Evolutionary conservation across 2,113 vertebrate genomes (phyloP).

Genomic region (Sialia sialis): DNA sequence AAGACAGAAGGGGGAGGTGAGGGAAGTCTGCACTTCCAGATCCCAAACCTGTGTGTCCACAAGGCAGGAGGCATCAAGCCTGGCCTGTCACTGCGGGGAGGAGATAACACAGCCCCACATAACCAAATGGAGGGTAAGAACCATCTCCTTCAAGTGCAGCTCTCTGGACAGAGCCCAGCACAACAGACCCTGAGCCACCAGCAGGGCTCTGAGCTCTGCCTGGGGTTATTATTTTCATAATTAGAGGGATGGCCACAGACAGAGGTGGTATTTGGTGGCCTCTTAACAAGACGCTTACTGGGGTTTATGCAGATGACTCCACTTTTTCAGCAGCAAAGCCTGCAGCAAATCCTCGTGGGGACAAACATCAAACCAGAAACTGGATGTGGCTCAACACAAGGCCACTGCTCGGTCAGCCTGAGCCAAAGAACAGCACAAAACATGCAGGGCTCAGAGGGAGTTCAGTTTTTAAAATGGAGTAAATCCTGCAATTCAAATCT

Average conservation of each 20-base stretch:
- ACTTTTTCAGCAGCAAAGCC: conserved; percentile 7
- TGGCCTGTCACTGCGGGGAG: background rate
- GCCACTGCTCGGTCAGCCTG: background rate
- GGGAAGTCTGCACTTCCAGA: background rate
- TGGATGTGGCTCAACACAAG: conserved; percentile 33
- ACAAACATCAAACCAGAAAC: conserved; percentile 52
- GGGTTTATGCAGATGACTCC: background rate
- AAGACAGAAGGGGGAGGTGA: background rate
- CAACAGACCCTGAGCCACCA: background rate
- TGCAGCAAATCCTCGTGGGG: conserved; percentile 51
- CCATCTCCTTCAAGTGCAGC: background rate
- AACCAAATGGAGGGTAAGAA: background rate
- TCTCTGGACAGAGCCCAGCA: background rate
- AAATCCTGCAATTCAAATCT: conserved; percentile 6
- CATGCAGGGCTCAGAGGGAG: background rate
- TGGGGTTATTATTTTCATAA: background rate
- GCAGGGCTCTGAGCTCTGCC: background rate
- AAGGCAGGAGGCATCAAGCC: background rate
- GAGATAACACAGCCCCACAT: background rate
- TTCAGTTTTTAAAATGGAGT: background rate
- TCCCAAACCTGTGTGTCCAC: background rate
- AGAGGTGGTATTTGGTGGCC: background rate
- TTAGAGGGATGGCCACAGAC: background rate
- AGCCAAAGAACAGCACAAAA: conserved; percentile 46
- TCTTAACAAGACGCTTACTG: background rate